Base-by-base conservation (phyloP, 2,797 vertebrate genomes). In the Coranthus polyacanthus region DNA sequence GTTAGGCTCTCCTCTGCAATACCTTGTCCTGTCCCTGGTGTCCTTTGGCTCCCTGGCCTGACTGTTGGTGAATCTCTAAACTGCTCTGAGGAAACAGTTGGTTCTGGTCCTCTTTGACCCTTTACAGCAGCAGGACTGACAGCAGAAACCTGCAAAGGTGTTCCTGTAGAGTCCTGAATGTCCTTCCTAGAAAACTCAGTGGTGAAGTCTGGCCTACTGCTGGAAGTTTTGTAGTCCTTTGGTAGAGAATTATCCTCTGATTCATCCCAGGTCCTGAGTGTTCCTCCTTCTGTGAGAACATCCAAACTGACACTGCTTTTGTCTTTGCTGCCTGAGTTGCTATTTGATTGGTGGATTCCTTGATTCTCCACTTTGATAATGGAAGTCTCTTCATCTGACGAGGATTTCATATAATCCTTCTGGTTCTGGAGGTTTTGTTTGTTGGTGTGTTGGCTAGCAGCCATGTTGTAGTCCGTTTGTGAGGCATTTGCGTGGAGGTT, bases 381-480 rank as follows among this genome's bases (percentile, higher is more conserved):
- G 69, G 74, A 53, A 1, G 79, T 84, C 57, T 73, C 63, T 55
- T 63, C 15, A 4, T 50, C 65, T 47, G 4, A 32, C 1, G 76
- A 70, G 21, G 78, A 22, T 68, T 80, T 70, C 29, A 12, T 37
- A 17, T 60, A 75, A 59, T 85, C 80, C 70, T 73, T 64, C 7
- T 4, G 56, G 68, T 44, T 62, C 18, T 51, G 59, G 64, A 64
- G 60, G 81, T 81, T 55, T 44, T 64, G 63, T 78, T 16, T 46
- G 50, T 73, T 29, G 55, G 60, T 18, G 65, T 54, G 64, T 36
- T 62, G 65, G 60, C 76, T 61, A 16, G 61, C 62, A 21, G 75
- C 81, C 61, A 67, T 42, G 54, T 68, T 73, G 82, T 84, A 80
- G 75, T 93, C 82, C 55, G 17, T 67, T 13, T 71, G 86, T 4